Evolutionary conservation across 2,113 vertebrate genomes (phyloP).

Genomic region (Emydura subglobosa): DNA sequence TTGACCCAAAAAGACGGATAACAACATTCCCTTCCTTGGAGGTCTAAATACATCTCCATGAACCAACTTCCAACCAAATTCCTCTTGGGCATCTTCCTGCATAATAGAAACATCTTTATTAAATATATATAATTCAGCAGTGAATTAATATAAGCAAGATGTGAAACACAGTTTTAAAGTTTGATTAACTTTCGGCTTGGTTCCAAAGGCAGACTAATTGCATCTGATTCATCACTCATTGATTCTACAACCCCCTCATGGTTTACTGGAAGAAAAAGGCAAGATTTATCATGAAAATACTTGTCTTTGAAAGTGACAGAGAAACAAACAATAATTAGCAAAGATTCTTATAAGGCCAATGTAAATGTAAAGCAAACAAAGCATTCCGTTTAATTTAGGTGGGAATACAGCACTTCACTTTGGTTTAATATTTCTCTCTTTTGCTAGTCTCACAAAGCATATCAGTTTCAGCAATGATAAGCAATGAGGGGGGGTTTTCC

Average conservation of each 20-base stretch:
- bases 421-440: conserved; percentile 20
- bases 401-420: background rate
- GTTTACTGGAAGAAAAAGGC: conserved; percentile 39
- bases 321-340: conserved; percentile 50
- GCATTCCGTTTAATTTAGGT: conserved; percentile 1
- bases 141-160: conserved; percentile 64
- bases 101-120: conserved; percentile 73
- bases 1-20: conserved; percentile 91
- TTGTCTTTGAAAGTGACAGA: conserved; percentile 25
- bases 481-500: background rate
- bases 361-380: conserved; percentile 39
- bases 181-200: conserved; percentile 62
- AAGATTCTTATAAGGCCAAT: background rate
- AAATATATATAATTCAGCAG: conserved; percentile 46
- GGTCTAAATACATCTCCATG: conserved; percentile 82
- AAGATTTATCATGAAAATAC: conserved; percentile 43
- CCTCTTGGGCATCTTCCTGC: conserved; percentile 86
- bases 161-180: conserved; percentile 57
- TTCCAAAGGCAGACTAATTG: conserved; percentile 66
- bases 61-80: conserved; percentile 87
- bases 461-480: background rate
- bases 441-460: background rate
- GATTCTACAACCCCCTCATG: conserved; percentile 65
- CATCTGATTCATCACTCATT: conserved; percentile 41
- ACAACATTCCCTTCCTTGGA: conserved; percentile 87